phyloP scores from a whole-genome alignment of 2,888 invertebrate genomes.

The Pycnomerus fuliginosus region DNA sequence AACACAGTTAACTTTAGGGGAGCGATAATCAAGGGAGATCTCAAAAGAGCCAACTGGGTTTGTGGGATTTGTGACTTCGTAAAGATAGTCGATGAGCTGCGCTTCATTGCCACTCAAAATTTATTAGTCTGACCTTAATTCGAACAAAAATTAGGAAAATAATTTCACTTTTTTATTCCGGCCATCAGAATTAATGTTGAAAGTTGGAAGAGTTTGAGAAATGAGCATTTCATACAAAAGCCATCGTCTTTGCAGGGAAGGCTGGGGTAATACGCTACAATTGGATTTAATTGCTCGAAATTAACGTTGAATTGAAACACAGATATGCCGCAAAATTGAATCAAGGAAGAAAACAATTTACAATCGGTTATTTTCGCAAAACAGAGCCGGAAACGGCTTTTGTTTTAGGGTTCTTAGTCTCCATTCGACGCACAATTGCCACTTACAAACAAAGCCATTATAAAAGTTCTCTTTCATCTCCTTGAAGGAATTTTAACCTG shows the following conservation, averaged over 20 bases:
- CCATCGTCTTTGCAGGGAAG: background rate
- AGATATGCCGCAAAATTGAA: conserved; percentile 4
- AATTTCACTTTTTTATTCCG: conserved; percentile 13
- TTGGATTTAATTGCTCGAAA: conserved; percentile 6
- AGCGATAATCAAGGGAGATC: conserved; percentile 11
- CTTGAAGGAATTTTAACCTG: background rate
- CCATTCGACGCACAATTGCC: conserved; percentile 11
- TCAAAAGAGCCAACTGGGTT: conserved; percentile 10
- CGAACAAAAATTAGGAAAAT: conserved; percentile 4
- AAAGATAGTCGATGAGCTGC: conserved; percentile 15
- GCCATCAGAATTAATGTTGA: conserved; percentile 5
- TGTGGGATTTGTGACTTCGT: conserved; percentile 16
- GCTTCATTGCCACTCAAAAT: conserved; percentile 13
- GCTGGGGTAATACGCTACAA: background rate
- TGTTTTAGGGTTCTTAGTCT: conserved; percentile 10
- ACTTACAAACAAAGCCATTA: conserved; percentile 10
- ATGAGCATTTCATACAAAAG: background rate
- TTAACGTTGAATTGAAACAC: conserved; percentile 5
- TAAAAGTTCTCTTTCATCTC: conserved; percentile 5
- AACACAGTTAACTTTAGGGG: conserved; percentile 3
- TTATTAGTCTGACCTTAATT: conserved; percentile 18
- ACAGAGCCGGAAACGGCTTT: conserved; percentile 8
- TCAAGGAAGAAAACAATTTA: conserved; percentile 13
- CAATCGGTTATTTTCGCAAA: conserved; percentile 15
- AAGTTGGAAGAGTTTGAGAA: conserved; percentile 2